Evolutionary conservation across 2,113 vertebrate species (phyloP).

Genomic region (Ellobius talpinus): DNA sequence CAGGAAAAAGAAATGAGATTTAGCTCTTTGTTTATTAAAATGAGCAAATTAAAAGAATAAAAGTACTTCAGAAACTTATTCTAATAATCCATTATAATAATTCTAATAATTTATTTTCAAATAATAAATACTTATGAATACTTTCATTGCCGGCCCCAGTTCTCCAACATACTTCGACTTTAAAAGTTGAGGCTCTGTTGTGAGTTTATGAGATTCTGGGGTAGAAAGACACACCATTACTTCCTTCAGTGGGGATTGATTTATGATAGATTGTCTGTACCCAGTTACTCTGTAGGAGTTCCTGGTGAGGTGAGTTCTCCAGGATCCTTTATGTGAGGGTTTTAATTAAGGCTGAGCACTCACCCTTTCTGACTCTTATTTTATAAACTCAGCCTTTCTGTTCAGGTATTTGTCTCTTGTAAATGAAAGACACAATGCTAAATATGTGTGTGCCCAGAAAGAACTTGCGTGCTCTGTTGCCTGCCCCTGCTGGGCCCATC

Average conservation of each 20-base stretch:
- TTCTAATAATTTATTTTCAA: conserved; percentile 45
- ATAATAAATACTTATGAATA: conserved; percentile 21
- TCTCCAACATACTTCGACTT: conserved; percentile 19
- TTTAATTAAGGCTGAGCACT: conserved; percentile 49
- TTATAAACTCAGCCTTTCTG: conserved; percentile 58
- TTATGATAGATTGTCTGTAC: conserved; percentile 59
- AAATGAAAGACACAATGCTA: conserved; percentile 64
- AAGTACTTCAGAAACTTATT: conserved; percentile 33
- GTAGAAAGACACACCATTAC: neutral
- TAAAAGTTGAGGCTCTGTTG: neutral
- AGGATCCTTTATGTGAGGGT: conserved; percentile 53
- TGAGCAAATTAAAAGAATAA: conserved; percentile 15
- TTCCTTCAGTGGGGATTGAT: neutral
- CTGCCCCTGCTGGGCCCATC: conserved; percentile 83
- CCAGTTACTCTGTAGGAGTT: conserved; percentile 71
- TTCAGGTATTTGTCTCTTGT: conserved; percentile 63
- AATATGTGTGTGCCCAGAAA: conserved; percentile 58
- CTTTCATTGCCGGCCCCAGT: neutral
- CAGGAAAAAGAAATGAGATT: neutral
- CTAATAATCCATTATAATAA: neutral
- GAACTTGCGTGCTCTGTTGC: conserved; percentile 70
- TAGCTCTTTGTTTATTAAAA: conserved; percentile 15
- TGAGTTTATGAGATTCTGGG: neutral
- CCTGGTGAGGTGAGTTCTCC: conserved; percentile 65
- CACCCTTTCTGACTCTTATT: conserved; percentile 57